Evolutionary conservation across 2,888 invertebrate species (phyloP), one percentile per base, ranked within the genome.

Genomic region (Cheilosia vernalis): DNA sequence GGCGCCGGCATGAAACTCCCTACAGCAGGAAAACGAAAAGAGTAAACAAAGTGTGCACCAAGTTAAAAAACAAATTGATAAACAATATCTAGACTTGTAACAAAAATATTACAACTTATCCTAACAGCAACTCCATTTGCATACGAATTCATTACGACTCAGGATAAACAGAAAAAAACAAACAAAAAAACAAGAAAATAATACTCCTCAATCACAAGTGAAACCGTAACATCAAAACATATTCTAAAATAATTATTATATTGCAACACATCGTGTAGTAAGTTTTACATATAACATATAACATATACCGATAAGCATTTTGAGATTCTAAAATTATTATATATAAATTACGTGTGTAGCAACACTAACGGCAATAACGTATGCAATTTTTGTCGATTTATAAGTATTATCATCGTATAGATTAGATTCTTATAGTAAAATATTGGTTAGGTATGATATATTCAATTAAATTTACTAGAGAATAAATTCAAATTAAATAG

Each of bases 301-400:
- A 37, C 19, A 6, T 49, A 58, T 37, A 37, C 49, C 40, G 21
- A 51, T 53, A 61, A 61, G 42, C 27, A 61, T 61, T 51, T 51
- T 42, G 4, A 42, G 42, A 61, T 53, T 72, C 60, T 72, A 61
- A 72, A 72, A 72, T 13, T 61, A 72, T 21, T 51, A 15, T 24
- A 24, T 21, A 44, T 47, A 44, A 6, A 51, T 13, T 2, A 27
- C 19, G 40, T 40, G 60, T 21, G 1, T 51, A 64, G 17, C 6
- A 42, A 47, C 19, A 33, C 47, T 21, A 42, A 9, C 72, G 58
- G 70, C 70, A 70, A 70, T 61, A 61, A 51, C 27, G 27, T 19
- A 44, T 60, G 61, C 15, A 61, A 61, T 30, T 60, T 70, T 70
- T 49, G 58, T 70, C 49, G 58, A 70, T 49, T 72, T 51, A 53